phyloP scores from a whole-genome alignment of 2,888 invertebrate species.

The Euproctis similis region DNA sequence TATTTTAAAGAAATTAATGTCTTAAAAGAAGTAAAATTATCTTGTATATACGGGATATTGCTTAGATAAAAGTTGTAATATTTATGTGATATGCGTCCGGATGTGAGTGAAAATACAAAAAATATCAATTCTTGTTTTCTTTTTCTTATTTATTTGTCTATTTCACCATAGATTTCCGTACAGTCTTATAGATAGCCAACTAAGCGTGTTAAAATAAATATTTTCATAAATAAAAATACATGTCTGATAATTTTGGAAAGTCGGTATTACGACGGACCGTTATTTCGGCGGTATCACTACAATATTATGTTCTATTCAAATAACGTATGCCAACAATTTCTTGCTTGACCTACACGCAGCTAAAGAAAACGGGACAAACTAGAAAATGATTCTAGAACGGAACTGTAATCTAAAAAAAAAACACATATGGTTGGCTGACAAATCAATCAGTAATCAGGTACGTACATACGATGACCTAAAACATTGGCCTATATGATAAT shows the following conservation, averaged over 20 bases:
- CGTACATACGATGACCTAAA: conserved; percentile 11
- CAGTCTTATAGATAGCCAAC: too few relatives aligned
- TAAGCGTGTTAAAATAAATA: conserved; percentile 16
- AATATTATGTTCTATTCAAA: conserved; percentile 11
- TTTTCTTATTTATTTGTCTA: too few relatives aligned
- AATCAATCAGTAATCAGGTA: conserved; percentile 2
- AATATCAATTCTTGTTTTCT: too few relatives aligned
- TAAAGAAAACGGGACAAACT: conserved; percentile 4
- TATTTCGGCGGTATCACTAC: conserved; percentile 14
- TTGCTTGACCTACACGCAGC: conserved; percentile 1
- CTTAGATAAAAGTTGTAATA: too few relatives aligned
- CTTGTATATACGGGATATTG: too few relatives aligned
- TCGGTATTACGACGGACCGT: conserved; percentile 17
- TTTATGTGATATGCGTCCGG: too few relatives aligned
- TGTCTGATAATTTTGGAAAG: conserved; percentile 23
- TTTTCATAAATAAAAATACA: conserved; percentile 18
- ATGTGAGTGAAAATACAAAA: too few relatives aligned
- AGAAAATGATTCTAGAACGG: conserved; percentile 10
- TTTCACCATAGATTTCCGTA: too few relatives aligned
- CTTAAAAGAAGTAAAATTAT: too few relatives aligned
- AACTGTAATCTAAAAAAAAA: conserved; percentile 15
- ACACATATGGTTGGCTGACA: conserved; percentile 12
- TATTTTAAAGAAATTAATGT: too few relatives aligned
- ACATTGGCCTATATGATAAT: conserved; percentile 2
- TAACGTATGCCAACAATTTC: conserved; percentile 6